Base-by-base conservation (phyloP, 1,140 invertebrate genomes). In the Leptinotarsa texana region DNA sequence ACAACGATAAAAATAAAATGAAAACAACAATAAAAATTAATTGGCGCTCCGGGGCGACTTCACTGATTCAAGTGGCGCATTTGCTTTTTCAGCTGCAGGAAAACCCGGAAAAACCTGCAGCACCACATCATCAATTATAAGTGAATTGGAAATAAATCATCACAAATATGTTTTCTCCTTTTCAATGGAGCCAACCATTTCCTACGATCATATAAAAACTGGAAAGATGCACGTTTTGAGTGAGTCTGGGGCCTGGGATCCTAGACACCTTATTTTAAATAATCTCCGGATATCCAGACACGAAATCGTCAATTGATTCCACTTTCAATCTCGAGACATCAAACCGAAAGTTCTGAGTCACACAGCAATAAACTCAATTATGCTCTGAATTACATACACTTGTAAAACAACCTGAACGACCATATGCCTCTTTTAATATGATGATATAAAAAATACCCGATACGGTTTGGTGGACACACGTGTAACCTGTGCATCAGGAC, bases 401-500 rank as follows among this genome's bases (percentile, higher is more conserved):
- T 68, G 66, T 68, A 68, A 24, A 68, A 68, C 66, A 68, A 68
- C 66, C 66, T 68, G 66, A 68, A 18, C 66, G 24, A 42, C 66
- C 66, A 68, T 68, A 68, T 68, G 66, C 66, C 33, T 33, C 33
- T 68, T 68, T 68, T 68, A 68, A 68, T 68, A 42, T 42, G 66
- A 68, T 68, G 24, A 47, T 68, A 68, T 68, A 33, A 68, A 68
- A 68, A 68, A 68, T 42, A 18, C 42, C 42, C 66, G 66, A 24
- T 18, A 68, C 66, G 66, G 24, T 47, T 68, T 57, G 66, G 42
- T 68, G 66, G 42, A 49, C 66, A 68, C 66, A 68, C 66, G 66
- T 68, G 66, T 68, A 68, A 68, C 66, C 66, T 68, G 66, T 68
- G 42, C 66, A 68, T 68, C 66, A 68, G 33, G n/a, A 68, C 66